These are phyloP conservation scores for Lophochroa leadbeateri DNA, from an alignment of 2,113 vertebrate genomes.

Conservation along the genomic window DNA sequence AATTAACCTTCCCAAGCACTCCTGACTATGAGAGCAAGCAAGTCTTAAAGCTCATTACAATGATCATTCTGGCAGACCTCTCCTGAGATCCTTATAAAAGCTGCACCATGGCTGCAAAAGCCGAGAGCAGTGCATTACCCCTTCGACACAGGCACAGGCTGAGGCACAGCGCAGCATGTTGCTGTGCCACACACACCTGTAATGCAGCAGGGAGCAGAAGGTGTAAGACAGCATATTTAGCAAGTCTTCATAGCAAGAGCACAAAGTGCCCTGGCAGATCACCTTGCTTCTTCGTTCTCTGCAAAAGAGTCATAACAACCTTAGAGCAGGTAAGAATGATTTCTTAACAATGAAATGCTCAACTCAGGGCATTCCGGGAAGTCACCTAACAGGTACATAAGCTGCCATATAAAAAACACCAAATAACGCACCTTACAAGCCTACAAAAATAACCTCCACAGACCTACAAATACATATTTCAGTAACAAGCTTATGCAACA, in stretches of 20 bases:
- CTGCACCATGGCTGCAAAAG: fast-evolving
- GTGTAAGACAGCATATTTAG: fast-evolving
- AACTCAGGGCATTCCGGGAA: not conserved
- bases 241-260: fast-evolving
- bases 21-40: fast-evolving
- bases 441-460: not conserved
- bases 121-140: fast-evolving
- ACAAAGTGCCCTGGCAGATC: fast-evolving
- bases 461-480: not conserved
- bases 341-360: not conserved
- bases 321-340: fast-evolving
- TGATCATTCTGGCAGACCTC: not conserved
- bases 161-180: fast-evolving
- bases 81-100: not conserved
- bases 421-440: not conserved
- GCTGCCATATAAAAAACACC: fast-evolving
- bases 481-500: not conserved
- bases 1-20: not conserved
- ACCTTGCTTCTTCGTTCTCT: not conserved
- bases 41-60: not conserved
- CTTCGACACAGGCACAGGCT: fast-evolving
- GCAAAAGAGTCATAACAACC: not conserved
- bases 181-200: not conserved
- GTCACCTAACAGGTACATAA: not conserved
- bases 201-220: not conserved